A percentile compares a stretch with the other conserved stretches of the same genome.
These are phyloP conservation scores for Eupithecia dodoneata DNA, from an alignment of 2,888 invertebrate species.

Conservation along the genomic window DNA sequence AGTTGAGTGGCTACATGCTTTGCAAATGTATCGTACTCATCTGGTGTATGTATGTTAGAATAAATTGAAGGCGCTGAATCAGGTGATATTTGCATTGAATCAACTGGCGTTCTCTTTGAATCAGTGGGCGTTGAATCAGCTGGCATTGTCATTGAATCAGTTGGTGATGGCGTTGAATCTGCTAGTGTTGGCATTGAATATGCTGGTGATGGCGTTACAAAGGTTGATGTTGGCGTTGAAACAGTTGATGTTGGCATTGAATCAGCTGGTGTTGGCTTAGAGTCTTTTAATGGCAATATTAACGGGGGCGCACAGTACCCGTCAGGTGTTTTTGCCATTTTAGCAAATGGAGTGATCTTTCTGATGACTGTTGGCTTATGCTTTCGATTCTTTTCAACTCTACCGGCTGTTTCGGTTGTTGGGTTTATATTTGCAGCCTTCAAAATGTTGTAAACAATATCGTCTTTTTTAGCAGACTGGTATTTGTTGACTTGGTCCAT, in stretches of 20 bases:
- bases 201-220: not conserved
- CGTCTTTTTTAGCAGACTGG: not conserved
- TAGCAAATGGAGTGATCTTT: not conserved
- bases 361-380: not conserved
- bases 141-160: not conserved
- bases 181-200: not conserved
- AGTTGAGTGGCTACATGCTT: slow-evolving; percentile 28
- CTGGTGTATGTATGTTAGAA: not conserved
- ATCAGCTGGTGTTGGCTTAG: not conserved
- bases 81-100: not conserved
- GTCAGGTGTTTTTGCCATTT: not conserved
- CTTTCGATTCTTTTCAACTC: not conserved
- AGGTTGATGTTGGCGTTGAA: not conserved
- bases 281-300: not conserved
- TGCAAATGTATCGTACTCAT: slow-evolving; percentile 29
- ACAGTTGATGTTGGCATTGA: not conserved
- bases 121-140: not conserved
- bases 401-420: not conserved
- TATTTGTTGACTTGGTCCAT: not conserved
- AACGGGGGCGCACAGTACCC: not conserved
- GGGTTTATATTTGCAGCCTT: not conserved
- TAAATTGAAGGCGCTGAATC: no score
- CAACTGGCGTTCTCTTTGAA: not conserved
- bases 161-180: not conserved
- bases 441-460: not conserved